Evolutionary conservation across 2,797 vertebrate species (phyloP).

Genomic region (Sebastes dallii): DNA sequence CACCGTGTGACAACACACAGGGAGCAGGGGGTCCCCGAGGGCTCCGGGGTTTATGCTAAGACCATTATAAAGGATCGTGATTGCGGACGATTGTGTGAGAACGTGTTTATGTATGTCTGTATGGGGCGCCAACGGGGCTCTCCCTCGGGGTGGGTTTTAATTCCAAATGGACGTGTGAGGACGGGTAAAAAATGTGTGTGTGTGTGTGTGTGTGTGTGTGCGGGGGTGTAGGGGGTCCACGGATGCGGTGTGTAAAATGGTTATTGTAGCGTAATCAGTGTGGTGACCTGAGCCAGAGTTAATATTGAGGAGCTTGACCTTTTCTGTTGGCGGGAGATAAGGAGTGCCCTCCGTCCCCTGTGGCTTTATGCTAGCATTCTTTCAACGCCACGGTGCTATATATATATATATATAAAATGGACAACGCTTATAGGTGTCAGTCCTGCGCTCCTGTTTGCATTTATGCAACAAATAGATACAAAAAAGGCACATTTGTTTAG

Average conservation of each 20-base stretch:
- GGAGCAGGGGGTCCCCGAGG: slow-evolving; percentile 39
- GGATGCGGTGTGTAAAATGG: slow-evolving; percentile 68
- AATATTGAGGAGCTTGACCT: slow-evolving; percentile 81
- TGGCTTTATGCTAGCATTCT: slow-evolving; percentile 61
- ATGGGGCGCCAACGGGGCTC: slow-evolving; percentile 67
- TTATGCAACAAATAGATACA: neutral
- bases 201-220: slow-evolving; percentile 31
- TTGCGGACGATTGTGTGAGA: slow-evolving; percentile 71
- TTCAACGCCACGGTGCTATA: slow-evolving; percentile 14
- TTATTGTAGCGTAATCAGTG: slow-evolving; percentile 78
- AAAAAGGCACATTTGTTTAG: neutral
- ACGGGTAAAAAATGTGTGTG: slow-evolving; percentile 34
- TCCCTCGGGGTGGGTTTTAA: slow-evolving; percentile 63
- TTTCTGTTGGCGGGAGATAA: slow-evolving; percentile 68
- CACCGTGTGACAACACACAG: slow-evolving; percentile 27
- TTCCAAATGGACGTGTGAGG: slow-evolving; percentile 75
- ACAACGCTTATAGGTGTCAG: neutral
- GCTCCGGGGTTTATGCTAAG: slow-evolving; percentile 56
- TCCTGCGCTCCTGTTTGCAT: neutral
- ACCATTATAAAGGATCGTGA: slow-evolving; percentile 65
- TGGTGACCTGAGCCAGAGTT: slow-evolving; percentile 73
- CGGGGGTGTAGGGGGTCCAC: slow-evolving; percentile 11
- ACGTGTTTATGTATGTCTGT: slow-evolving; percentile 79
- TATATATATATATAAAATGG: neutral
- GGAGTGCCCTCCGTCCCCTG: slow-evolving; percentile 49